Percentiles rank a stretch among this genome's conserved stretches.
phyloP scores from a whole-genome alignment of 1,140 invertebrate genomes.

The Thaumetopoea pityocampa region DNA sequence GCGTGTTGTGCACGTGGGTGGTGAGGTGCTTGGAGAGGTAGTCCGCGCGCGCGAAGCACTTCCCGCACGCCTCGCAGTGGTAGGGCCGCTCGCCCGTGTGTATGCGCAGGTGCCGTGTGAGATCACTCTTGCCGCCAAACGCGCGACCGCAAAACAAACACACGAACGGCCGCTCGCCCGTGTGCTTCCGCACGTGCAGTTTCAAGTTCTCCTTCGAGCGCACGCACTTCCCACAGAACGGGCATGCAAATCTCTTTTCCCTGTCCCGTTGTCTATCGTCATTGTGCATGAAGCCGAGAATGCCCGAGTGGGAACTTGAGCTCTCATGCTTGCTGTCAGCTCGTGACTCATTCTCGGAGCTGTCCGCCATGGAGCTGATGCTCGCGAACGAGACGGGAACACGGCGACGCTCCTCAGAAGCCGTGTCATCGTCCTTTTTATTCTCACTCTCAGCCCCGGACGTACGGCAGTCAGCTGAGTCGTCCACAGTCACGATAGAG shows the following conservation, averaged over 20 bases:
- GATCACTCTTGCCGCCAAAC: conserved; percentile 90
- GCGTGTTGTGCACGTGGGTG: conserved; percentile 88
- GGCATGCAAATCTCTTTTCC: conserved; percentile 86
- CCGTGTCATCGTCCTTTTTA: conserved; percentile 48
- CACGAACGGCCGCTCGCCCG: conserved; percentile 90
- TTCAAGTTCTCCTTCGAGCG: conserved; percentile 92
- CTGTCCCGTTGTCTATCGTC: conserved; percentile 81
- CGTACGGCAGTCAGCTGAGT: conserved; percentile 55
- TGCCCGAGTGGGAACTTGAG: conserved; percentile 77
- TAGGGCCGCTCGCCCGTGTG: conserved; percentile 92
- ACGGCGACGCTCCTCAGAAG: conserved; percentile 42
- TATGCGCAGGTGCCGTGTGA: conserved; percentile 90
- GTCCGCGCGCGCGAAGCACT: conserved; percentile 92
- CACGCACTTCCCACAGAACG: conserved; percentile 92
- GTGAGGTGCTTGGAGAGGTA: conserved; percentile 94
- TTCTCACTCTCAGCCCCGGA: conserved; percentile 57
- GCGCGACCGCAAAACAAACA: conserved; percentile 91
- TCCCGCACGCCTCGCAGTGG: conserved; percentile 93
- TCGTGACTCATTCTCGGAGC: conserved; percentile 62
- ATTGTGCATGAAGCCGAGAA: conserved; percentile 80
- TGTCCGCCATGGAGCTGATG: conserved; percentile 70
- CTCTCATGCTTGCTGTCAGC: conserved; percentile 57
- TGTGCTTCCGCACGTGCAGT: conserved; percentile 91
- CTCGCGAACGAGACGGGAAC: conserved; percentile 69
- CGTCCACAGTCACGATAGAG: conserved; percentile 61